Evolutionary conservation across 2,113 vertebrate genomes (phyloP).

Genomic region (Odontophorus gujanensis): DNA sequence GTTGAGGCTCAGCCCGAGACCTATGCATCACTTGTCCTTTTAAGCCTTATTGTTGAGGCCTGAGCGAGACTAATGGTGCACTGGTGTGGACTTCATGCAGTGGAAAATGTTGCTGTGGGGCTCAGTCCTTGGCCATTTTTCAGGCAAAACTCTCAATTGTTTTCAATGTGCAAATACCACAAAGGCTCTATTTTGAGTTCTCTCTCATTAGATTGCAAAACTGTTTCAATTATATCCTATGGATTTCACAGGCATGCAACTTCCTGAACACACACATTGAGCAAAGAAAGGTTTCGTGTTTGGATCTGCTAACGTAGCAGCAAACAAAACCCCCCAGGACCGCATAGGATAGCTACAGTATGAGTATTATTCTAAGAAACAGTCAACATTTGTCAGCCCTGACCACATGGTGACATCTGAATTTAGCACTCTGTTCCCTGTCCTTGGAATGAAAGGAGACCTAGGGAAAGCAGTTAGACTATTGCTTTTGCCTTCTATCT

Average conservation of each 20-base stretch:
- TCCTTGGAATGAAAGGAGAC: background rate
- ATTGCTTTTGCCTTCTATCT: background rate
- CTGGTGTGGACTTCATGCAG: background rate
- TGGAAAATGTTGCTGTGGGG: conserved; percentile 25
- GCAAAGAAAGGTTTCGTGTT: conserved; percentile 11
- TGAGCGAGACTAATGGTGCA: background rate
- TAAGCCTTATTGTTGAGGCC: background rate
- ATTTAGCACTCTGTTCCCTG: background rate
- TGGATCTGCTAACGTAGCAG: conserved; percentile 20
- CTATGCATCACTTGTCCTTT: background rate
- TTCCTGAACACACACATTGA: conserved; percentile 51
- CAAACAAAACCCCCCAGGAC: conserved; percentile 32
- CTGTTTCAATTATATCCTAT: conserved; percentile 47
- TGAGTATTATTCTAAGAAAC: conserved; percentile 35
- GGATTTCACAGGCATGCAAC: conserved; percentile 42
- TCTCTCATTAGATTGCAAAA: conserved; percentile 53
- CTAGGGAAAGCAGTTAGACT: background rate
- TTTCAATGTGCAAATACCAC: conserved; percentile 35
- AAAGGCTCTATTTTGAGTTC: conserved; percentile 28
- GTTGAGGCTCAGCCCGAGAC: background rate
- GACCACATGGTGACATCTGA: conserved; percentile 24
- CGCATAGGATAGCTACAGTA: conserved; percentile 12
- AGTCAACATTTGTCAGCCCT: conserved; percentile 13
- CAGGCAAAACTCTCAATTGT: conserved; percentile 39
- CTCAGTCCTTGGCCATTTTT: conserved; percentile 39